Evolutionary conservation across 2,113 vertebrate species (phyloP).

Genomic region (Triplophysa rosa): DNA sequence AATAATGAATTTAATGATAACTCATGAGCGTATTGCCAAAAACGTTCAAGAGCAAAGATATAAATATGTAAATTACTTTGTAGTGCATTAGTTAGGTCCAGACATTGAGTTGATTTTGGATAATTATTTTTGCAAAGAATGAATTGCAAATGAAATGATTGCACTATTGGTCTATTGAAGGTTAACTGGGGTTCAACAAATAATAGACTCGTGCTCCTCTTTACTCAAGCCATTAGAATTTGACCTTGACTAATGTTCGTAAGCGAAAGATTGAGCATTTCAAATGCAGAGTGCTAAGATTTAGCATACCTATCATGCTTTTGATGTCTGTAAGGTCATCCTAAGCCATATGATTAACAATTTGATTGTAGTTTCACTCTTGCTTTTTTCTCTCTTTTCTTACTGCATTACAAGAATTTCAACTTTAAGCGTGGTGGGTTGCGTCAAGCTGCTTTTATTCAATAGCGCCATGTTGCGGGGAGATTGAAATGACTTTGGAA

Average conservation of each 20-base stretch:
- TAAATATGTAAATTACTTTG: constrained; percentile 24
- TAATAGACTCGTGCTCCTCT: constrained; percentile 31
- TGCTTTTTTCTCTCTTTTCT: not conserved
- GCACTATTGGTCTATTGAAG: constrained; percentile 29
- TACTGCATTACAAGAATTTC: not conserved
- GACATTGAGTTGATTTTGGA: constrained; percentile 39
- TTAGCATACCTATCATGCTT: not conserved
- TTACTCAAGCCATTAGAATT: constrained; percentile 2
- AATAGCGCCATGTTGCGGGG: constrained; percentile 27
- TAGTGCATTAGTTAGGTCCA: constrained; percentile 35
- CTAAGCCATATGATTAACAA: not conserved
- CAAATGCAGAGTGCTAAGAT: not conserved
- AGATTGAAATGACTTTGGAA: constrained; percentile 25
- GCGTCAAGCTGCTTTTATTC: constrained; percentile 29
- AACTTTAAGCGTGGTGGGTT: not conserved
- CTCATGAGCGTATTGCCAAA: not conserved
- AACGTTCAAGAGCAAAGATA: constrained; percentile 2
- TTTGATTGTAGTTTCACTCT: constrained; percentile 1
- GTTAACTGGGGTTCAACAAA: constrained; percentile 42
- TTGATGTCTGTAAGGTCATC: not conserved
- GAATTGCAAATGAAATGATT: constrained; percentile 56
- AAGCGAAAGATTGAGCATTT: constrained; percentile 6
- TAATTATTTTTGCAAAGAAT: constrained; percentile 30
- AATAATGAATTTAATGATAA: not conserved
- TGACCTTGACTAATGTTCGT: constrained; percentile 34